Base-by-base conservation (phyloP, 2,888 invertebrate genomes). In the Plebejus melissa region DNA sequence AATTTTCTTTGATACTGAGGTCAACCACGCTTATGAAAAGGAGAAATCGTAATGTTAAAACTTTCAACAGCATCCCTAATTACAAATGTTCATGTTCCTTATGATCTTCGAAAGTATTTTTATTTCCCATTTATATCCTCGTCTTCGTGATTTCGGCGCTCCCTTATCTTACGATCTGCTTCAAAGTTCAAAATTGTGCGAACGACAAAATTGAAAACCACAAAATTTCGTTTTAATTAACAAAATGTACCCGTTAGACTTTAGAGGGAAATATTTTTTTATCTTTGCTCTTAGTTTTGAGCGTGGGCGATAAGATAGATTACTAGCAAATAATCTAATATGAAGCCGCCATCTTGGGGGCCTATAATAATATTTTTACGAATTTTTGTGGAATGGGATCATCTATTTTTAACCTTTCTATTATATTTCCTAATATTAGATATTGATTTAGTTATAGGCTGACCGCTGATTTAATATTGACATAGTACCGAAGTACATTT, bases 131-230 rank as follows among this genome's bases (percentile, higher is more conserved):
- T 50, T 22, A 13, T 28, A 32, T 50, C 54, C 50, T 50, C 28
- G 13, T 54, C 72, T 71, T 50, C 13, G 32, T 54, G 6, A 72
- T 54, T 72, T 32, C 28, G 54, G 13, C 4, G 13, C 13, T 72
- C 22, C 22, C 22, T 72, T 72, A 50, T 72, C 32, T 72, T 7
- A 41, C 16, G 6, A 72, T 72, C 54, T 54, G 72, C 16, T 32
- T 54, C 32, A 72, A 72, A 72, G 32, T 72, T 72, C n/a, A n/a
- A n/a, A n/a, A n/a, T n/a, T n/a, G 13, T 13, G 32, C 5, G 28
- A 71, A 50, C 71, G 46, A 32, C 50, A 46, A 72, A 72, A 72
- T 28, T 72, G 50, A 50, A 50, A 72, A 32, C 46, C n/a, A 50
- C 72, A 54, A 2, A 50, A 28, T 71, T 71, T 11, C 28, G 50